These are phyloP conservation scores for Drosophila pseudotakahashii DNA, from an alignment of 2,888 invertebrate species.

Conservation along the genomic window DNA sequence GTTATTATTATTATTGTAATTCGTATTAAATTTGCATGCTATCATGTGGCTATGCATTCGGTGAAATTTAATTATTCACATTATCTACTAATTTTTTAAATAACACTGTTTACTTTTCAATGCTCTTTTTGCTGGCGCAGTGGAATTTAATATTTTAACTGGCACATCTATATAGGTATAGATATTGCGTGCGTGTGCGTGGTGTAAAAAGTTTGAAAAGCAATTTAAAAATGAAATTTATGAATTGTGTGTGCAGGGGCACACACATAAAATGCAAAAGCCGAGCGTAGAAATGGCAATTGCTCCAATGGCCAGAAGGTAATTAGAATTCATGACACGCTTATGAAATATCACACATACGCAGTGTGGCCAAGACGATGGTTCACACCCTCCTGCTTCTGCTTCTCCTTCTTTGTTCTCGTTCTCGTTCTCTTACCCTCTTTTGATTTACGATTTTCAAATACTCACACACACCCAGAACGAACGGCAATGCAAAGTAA, in stretches of 20 bases:
- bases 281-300: conserved; percentile 21
- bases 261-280: conserved; percentile 46
- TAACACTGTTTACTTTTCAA: conserved; percentile 43
- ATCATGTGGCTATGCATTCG: conserved; percentile 39
- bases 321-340: conserved; percentile 81
- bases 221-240: conserved; percentile 65
- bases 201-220: conserved; percentile 51
- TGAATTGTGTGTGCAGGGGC: conserved; percentile 51
- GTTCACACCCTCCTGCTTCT: conserved; percentile 44
- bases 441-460: conserved; percentile 74
- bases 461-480: conserved; percentile 43
- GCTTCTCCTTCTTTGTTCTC: neutral
- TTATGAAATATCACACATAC: conserved; percentile 78
- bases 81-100: conserved; percentile 54
- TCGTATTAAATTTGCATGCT: conserved; percentile 44
- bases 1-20: conserved; percentile 34
- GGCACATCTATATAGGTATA: conserved; percentile 9
- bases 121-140: conserved; percentile 10
- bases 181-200: neutral
- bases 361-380: conserved; percentile 57
- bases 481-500: conserved; percentile 70
- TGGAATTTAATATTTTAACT: conserved; percentile 42
- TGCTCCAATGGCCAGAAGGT: conserved; percentile 57
- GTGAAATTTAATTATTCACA: conserved; percentile 63
- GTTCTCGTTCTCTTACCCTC: conserved; percentile 11